Percentiles rank a stretch among this genome's conserved stretches.
These are phyloP conservation scores for Venusia cambrica DNA, from an alignment of 2,888 invertebrate species.

Conservation along the genomic window DNA sequence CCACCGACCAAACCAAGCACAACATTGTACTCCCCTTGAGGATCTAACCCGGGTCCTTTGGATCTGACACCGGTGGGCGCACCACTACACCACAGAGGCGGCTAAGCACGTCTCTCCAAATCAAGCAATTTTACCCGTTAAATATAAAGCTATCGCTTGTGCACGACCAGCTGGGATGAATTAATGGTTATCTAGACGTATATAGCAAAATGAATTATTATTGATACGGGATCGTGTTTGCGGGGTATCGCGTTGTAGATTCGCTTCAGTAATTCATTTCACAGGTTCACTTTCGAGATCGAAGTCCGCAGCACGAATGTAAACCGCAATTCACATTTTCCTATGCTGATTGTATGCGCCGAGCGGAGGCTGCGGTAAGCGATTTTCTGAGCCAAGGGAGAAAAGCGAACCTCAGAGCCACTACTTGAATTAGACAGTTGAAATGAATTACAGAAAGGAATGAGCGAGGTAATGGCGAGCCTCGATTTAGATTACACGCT, in stretches of 20 bases:
- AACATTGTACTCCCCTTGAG: no score
- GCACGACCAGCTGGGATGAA: conserved; percentile 26
- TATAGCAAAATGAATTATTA: conserved; percentile 37
- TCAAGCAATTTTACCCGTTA: conserved; percentile 19
- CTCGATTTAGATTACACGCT: conserved; percentile 37
- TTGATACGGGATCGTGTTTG: conserved; percentile 51
- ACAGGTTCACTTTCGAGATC: conserved; percentile 74
- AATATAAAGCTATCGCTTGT: conserved; percentile 29
- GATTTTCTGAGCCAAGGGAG: conserved; percentile 44
- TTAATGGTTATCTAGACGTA: conserved; percentile 32
- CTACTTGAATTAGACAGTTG: conserved; percentile 51
- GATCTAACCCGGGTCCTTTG: no score
- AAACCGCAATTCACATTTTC: conserved; percentile 61
- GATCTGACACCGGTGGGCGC: no score
- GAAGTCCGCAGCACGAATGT: conserved; percentile 55
- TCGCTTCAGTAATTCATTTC: conserved; percentile 74
- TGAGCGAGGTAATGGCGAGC: conserved; percentile 47
- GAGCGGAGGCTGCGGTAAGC: conserved; percentile 32
- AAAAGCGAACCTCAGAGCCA: conserved; percentile 46
- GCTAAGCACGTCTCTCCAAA: conserved; percentile 15
- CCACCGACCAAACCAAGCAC: no score
- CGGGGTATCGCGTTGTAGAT: conserved; percentile 60
- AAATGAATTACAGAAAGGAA: conserved; percentile 37
- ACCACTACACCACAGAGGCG: no score
- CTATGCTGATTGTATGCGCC: conserved; percentile 46